Evolutionary conservation across 1,140 invertebrate species (phyloP).

Genomic region (Sarcophaga peregrina): DNA sequence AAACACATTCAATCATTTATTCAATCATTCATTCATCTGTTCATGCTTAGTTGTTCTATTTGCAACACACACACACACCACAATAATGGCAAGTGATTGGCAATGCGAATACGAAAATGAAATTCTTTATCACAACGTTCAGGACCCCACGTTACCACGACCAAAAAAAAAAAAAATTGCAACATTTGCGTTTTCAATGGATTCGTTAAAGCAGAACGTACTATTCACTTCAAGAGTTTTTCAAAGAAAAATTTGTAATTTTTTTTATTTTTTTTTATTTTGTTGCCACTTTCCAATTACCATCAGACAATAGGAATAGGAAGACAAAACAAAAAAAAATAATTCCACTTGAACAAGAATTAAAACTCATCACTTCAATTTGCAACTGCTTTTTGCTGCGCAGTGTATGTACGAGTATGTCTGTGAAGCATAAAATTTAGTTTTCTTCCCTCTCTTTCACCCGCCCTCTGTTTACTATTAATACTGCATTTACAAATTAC

Average conservation of each 20-base stretch:
- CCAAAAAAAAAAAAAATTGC: slow-evolving; percentile 65
- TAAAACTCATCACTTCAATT: slow-evolving; percentile 38
- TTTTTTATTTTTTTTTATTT: neutral
- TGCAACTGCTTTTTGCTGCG: neutral
- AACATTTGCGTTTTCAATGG: slow-evolving; percentile 58
- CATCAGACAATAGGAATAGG: slow-evolving; percentile 12
- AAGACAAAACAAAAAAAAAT: neutral
- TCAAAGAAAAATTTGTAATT: neutral
- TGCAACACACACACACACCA: no score
- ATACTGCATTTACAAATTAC: no score
- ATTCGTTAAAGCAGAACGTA: slow-evolving; percentile 15
- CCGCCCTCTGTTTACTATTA: neutral
- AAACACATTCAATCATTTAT: no score
- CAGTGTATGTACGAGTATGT: no score
- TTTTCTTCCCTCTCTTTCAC: neutral
- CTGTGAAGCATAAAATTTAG: slow-evolving; percentile 16
- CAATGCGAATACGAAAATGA: no score
- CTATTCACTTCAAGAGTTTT: no score
- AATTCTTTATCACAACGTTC: neutral
- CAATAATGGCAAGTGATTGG: no score
- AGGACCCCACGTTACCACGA: neutral
- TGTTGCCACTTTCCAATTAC: slow-evolving; percentile 31
- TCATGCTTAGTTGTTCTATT: no score
- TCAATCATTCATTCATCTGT: no score
- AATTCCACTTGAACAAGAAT: slow-evolving; percentile 39